Evolutionary conservation across 2,888 invertebrate genomes (phyloP), one percentile per base, ranked within the genome.

Genomic region (Glaucopsyche alexis): DNA sequence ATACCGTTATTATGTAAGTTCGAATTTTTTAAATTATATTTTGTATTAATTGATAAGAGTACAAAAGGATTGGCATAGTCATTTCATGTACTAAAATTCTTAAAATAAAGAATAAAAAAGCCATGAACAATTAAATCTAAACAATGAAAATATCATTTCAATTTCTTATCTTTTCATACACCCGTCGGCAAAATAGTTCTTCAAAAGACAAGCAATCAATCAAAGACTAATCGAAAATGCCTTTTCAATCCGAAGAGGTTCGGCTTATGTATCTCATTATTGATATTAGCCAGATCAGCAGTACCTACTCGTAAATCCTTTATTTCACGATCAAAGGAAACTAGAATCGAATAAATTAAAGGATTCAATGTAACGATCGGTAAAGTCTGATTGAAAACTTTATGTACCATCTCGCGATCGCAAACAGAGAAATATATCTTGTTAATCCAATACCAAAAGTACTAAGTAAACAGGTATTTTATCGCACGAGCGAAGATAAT

Each of bases 191-290:
- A 87, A 87, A 86, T 85, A 84, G 87, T 89, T 90, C 90, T 90
- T 78, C 80, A 81, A 80, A 82, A 81, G 84, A 86, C 85, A 84
- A 90, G 90, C 90, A 90, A 92, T 92, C 93, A 92, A 92, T 92
- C 92, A 90, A 86, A 85, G 83, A 85, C 87, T 92, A 91, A 92
- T 92, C 87, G 91, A 90, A 92, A 91, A 91, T 90, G 90, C 91
- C 91, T 81, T 84, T 84, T 88, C 88, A 89, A 90, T 90, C 29
- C 29, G 29, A 89, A 89, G 85, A 85, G 84, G 83, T 86, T 87
- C 83, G 85, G 88, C 90, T 90, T 89, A 89, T 90, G 85, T 89
- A 87, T 86, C 87, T 87, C 88, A 86, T 89, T 87, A 88, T 88
- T 87, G 87, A 88, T 87, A 90, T 88, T 87, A 87, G 87, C 85